phyloP scores from a whole-genome alignment of 1,140 invertebrate species.

The Lamellibrachia luymesi region DNA sequence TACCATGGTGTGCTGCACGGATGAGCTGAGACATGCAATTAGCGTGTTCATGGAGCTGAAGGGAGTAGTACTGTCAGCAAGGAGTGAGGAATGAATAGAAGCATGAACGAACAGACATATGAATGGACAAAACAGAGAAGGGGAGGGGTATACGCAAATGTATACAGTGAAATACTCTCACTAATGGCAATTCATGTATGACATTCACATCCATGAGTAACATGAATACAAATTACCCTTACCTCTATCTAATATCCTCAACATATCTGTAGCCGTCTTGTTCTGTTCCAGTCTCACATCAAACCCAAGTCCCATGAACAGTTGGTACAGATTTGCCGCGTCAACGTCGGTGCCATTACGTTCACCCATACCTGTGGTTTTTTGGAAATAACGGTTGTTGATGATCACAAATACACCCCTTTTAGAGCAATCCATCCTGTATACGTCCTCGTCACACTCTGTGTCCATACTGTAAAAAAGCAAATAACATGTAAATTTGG shows the following conservation, averaged over 20 bases:
- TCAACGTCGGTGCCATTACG: slow-evolving; percentile 75
- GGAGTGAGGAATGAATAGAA: too few species aligned
- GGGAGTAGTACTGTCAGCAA: too few species aligned
- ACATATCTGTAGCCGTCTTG: neutral
- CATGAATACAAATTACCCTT: neutral
- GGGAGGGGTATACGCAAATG: too few species aligned
- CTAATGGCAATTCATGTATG: neutral
- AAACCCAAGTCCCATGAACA: slow-evolving; percentile 71
- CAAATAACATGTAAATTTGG: neutral
- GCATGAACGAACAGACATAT: neutral
- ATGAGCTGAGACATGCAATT: too few species aligned
- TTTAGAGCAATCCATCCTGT: slow-evolving; percentile 82
- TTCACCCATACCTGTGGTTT: slow-evolving; percentile 60
- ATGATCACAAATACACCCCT: slow-evolving; percentile 84
- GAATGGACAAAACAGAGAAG: neutral
- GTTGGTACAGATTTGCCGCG: slow-evolving; percentile 43
- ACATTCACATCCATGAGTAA: neutral
- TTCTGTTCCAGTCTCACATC: slow-evolving; percentile 59
- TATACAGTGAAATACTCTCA: too few species aligned
- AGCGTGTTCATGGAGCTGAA: too few species aligned
- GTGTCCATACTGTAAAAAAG: neutral
- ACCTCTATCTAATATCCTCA: neutral
- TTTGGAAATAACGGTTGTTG: slow-evolving; percentile 72
- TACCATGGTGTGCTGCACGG: too few species aligned
- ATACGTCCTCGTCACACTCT: slow-evolving; percentile 47